These are phyloP conservation scores for Xestia rhomboidea DNA, from an alignment of 2,888 invertebrate species.

Conservation along the genomic window DNA sequence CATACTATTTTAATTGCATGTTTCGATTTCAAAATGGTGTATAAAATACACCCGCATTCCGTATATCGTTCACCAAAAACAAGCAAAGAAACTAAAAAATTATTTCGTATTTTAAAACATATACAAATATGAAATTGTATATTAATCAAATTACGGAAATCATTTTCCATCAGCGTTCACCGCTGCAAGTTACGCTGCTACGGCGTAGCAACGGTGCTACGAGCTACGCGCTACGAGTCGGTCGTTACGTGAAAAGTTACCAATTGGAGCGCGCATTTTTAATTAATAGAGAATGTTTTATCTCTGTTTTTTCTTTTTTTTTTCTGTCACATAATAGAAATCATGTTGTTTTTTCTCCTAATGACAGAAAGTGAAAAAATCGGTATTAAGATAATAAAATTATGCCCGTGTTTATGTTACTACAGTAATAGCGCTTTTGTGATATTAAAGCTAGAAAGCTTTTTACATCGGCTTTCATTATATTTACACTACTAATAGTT, in stretches of 20 bases:
- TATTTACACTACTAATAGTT: background rate
- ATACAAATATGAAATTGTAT: conserved; percentile 12
- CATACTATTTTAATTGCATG: conserved; percentile 1
- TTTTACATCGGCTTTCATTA: background rate
- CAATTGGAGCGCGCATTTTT: conserved; percentile 69
- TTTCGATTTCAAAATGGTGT: conserved; percentile 3
- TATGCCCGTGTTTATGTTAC: background rate
- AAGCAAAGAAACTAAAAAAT: background rate
- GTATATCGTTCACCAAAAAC: background rate
- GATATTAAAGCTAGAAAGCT: too few species aligned
- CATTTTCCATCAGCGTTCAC: conserved; percentile 57
- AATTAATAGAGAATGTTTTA: conserved; percentile 64
- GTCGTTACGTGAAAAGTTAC: conserved; percentile 58
- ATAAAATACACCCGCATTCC: background rate
- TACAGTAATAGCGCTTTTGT: background rate
- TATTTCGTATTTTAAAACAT: conserved; percentile 7
- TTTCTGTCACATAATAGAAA: conserved; percentile 22
- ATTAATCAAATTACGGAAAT: conserved; percentile 57
- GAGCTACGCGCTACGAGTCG: conserved; percentile 36
- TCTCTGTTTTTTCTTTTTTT: conserved; percentile 29
- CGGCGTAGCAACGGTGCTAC: conserved; percentile 27
- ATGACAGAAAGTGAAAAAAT: background rate
- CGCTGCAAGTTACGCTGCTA: conserved; percentile 41
- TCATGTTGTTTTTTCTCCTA: conserved; percentile 2
- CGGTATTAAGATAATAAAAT: background rate